Percentiles rank a stretch among this genome's conserved stretches.
Conservation (phyloP, 2,888 invertebrate genomes). For the Gisinianus flammeolus region DNA sequence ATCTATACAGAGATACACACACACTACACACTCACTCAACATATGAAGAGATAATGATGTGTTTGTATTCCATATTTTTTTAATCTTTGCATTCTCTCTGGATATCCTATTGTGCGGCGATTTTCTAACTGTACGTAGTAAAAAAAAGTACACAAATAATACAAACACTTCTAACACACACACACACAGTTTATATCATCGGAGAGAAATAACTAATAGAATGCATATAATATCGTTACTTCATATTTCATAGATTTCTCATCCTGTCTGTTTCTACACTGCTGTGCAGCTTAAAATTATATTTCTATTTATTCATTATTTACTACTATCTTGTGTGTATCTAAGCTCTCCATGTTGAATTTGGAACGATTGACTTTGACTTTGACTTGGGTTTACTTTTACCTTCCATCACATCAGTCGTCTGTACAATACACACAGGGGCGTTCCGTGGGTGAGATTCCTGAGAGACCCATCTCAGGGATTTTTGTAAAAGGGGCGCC, state of each 20-base stretch:
- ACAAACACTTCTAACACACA: background rate
- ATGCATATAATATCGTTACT: background rate
- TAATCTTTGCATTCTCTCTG: background rate
- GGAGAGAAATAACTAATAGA: too few relatives aligned
- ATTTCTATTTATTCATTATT: background rate
- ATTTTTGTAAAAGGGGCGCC: too few relatives aligned
- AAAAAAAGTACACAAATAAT: too few relatives aligned
- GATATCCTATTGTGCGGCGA: background rate
- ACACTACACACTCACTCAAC: too few relatives aligned
- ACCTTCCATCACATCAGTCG: background rate
- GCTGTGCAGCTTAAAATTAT: background rate
- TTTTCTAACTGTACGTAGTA: background rate
- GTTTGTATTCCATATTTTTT: conserved; percentile 7
- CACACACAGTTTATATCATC: background rate
- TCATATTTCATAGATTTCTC: background rate
- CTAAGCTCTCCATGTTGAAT: background rate
- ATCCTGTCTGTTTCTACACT: background rate
- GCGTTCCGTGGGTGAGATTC: too few relatives aligned
- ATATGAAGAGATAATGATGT: conserved; percentile 9
- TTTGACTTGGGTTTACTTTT: background rate
- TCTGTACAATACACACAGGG: too few relatives aligned
- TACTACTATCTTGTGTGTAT: background rate
- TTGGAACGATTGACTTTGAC: background rate
- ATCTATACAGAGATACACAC: too few relatives aligned
- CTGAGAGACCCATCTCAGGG: too few relatives aligned